Base-by-base conservation (phyloP, 2,113 vertebrate species). In the Vidua chalybeata region DNA sequence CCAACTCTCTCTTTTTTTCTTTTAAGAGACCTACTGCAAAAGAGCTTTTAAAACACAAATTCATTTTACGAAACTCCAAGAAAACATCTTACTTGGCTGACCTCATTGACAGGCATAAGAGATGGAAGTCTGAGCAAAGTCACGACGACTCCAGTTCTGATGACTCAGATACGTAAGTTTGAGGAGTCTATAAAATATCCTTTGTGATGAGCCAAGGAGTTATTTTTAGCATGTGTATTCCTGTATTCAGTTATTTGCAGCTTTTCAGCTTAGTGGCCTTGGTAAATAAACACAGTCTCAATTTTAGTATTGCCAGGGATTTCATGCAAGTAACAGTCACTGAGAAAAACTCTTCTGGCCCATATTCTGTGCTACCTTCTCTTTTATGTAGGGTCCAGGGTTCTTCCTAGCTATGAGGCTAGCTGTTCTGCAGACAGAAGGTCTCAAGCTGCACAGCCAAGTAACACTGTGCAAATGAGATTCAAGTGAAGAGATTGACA, bases 21-120 rank as follows among this genome's bases (percentile, higher is more conserved):
- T 89, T 93, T 12, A 82, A 99, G 99, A 99, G 99, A 97, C 99
- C 99, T 71, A 98, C 99, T 11, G 99, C 99, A 94, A 99, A 99
- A 98, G 99, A 99, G 95, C 97, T 99, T 80, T 95, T 99, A 93
- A 99, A 99, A 97, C 99, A 99, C 93, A 99, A 98, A 96, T 99
- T 99, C 79, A 99, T 99, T 73, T 95, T 99, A 62, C 98, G 99
- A 84, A 98, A 99, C 10, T 98, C 99, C 79, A 99, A 99, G 98
- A 99, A 99, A 93, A 99, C 98, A 0, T 99, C 99, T 45, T 99
- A 99, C 96, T 94, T 99, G 97, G 98, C 99, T 1, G 99, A 99
- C 96, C 98, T 99, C 94, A 99, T 99, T 46, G 99, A 99, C 95
- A 97, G 98, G 96, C 99, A 99, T 97, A 99, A 99, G 98, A 97